Base-by-base conservation (phyloP, 2,113 vertebrate species). In the Lasiurus cinereus region DNA sequence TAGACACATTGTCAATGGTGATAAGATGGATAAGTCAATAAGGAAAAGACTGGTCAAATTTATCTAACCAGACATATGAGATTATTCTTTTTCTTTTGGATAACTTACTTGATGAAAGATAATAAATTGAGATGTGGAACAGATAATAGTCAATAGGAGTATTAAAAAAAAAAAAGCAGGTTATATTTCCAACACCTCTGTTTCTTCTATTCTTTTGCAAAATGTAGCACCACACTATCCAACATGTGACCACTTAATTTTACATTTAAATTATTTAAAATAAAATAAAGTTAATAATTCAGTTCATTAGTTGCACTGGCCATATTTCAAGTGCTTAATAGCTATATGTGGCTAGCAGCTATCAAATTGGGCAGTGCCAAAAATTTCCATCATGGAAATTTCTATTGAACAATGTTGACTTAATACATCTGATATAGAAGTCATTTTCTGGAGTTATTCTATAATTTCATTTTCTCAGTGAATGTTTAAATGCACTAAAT, bases 201-300 rank as follows among this genome's bases (percentile, higher is more conserved):
- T n/a, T 79, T 46, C 43, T 6, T 86, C 67, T 52, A 56, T 22
- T 79, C 21, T 67, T 78, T 83, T 77, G 27, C 33, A 78, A 91
- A 92, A 39, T 54, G 24, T 48, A 77, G 39, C 18, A 64, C 15
- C 14, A 50, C 0, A 69, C 56, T 92, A 8, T 36, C 6, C 39
- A 85, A 43, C 24, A 67, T 29, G 8, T 67, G 19, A 22, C 22
- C 79, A 21, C 10, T 91, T 83, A 74, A 69, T 64, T 70, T 93
- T 76, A 70, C 29, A 88, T 80, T 89, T 83, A 76, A 93, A 48
- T 69, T 14, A 79, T 74, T 86, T 91, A 67, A 95, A 93, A 76
- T 84, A 48, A 94, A 90, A 76, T 52, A 19, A 89, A 77, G 79
- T 59, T 74, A n/a, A 66, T 50, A 74, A 80, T 52, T n/a, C 8